Conservation (phyloP, 30 jellyfish, hydroid and myxozoan genomes). For the Clytia hemisphaerica region DNA sequence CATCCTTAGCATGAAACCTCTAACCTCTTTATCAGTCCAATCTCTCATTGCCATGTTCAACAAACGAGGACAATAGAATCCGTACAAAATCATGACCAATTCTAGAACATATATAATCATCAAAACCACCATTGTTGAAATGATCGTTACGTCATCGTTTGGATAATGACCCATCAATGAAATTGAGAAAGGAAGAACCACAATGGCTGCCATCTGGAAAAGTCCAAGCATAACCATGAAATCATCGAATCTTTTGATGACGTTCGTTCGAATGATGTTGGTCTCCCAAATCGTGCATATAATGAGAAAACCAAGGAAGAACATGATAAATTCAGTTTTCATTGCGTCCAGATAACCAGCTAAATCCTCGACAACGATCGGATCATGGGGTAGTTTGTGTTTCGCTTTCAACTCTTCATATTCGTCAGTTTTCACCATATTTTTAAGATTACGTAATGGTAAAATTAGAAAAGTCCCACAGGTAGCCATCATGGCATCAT, state of each 20-base stretch:
- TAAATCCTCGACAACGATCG: no score
- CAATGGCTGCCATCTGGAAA: background rate
- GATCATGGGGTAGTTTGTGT: no score
- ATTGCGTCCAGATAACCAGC: no score
- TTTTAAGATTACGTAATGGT: no score
- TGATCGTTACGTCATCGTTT: constrained; percentile 6
- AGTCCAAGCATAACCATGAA: background rate
- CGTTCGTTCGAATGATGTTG: constrained; percentile 21
- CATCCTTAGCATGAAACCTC: constrained; percentile 1
- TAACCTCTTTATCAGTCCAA: constrained; percentile 1
- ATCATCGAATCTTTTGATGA: constrained; percentile 30
- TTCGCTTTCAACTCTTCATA: no score
- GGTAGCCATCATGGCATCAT: no score
- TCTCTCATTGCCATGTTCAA: constrained; percentile 18
- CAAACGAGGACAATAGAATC: constrained; percentile 16
- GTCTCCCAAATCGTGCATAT: constrained; percentile 33
- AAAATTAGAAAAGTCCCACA: no score
- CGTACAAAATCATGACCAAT: background rate
- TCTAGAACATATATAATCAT: constrained; percentile 9
- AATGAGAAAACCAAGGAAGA: constrained; percentile 24
- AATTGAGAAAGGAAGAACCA: constrained; percentile 26
- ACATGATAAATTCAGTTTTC: constrained; percentile 20
- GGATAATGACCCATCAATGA: constrained; percentile 27
- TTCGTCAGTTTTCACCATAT: no score
- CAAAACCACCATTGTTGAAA: background rate